A percentile compares a stretch with the other conserved stretches of the same genome.
These are phyloP conservation scores for Troides oblongomaculatus DNA, from an alignment of 2,888 invertebrate species.

Conservation along the genomic window DNA sequence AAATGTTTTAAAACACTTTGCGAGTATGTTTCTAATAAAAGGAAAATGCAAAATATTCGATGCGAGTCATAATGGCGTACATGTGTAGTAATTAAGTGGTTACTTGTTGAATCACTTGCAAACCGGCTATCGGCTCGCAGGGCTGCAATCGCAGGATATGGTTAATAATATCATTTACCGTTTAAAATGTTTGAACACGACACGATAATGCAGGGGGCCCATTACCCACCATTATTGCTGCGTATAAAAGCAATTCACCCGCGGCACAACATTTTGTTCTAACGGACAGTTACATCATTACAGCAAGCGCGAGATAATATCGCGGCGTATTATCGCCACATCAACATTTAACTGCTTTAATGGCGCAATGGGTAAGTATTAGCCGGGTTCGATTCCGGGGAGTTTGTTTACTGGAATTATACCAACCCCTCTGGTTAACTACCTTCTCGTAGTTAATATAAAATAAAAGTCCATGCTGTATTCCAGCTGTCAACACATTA, in stretches of 20 bases:
- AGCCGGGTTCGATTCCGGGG: too few species aligned
- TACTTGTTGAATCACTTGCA: slow-evolving; percentile 31
- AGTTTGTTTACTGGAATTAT: too few species aligned
- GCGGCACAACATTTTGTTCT: slow-evolving; percentile 45
- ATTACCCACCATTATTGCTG: slow-evolving; percentile 47
- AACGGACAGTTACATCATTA: slow-evolving; percentile 54
- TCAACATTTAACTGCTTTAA: slow-evolving; percentile 42
- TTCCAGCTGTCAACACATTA: too few species aligned
- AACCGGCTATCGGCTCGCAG: slow-evolving; percentile 21
- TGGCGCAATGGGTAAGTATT: too few species aligned
- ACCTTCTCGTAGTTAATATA: too few species aligned
- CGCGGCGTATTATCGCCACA: slow-evolving; percentile 39
- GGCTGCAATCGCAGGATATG: slow-evolving; percentile 30
- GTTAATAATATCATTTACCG: slow-evolving; percentile 39
- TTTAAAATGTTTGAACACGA: slow-evolving; percentile 30
- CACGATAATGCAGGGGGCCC: slow-evolving; percentile 30
- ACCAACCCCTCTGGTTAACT: too few species aligned
- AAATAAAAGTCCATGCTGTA: too few species aligned
- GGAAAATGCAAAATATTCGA: neutral
- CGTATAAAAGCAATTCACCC: slow-evolving; percentile 52
- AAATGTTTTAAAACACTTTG: neutral
- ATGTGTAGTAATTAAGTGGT: slow-evolving; percentile 23
- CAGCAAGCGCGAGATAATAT: slow-evolving; percentile 46
- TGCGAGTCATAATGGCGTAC: neutral
- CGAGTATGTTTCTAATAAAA: neutral